Percentiles rank a stretch among this genome's conserved stretches.
These are phyloP conservation scores for Calcarius lapponicus DNA, from an alignment of 2,797 vertebrate species.

Conservation along the genomic window DNA sequence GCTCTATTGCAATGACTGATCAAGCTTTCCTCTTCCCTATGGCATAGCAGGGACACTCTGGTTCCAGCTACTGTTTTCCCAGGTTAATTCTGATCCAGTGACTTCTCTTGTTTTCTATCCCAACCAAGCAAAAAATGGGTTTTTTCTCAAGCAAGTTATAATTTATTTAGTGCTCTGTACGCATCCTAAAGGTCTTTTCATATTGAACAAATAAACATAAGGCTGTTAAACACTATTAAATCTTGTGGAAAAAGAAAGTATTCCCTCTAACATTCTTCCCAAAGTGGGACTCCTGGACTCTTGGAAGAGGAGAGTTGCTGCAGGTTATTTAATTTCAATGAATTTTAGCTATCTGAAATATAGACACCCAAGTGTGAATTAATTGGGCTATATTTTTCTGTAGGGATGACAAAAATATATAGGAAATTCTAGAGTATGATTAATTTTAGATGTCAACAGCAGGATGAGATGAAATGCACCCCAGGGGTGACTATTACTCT, in stretches of 20 bases:
- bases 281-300: background rate
- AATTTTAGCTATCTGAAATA: background rate
- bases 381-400: background rate
- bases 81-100: background rate
- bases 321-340: background rate
- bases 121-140: background rate
- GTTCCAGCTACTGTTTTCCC: background rate
- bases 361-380: background rate
- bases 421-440: background rate
- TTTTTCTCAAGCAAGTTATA: background rate
- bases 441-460: background rate
- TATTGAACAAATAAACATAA: background rate
- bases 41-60: background rate
- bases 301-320: background rate
- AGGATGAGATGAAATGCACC: background rate
- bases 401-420: background rate
- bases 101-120: background rate
- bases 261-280: background rate
- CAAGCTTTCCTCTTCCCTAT: background rate
- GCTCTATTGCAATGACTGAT: background rate
- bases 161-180: background rate
- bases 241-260: background rate
- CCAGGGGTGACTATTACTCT: background rate
- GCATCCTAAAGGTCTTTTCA: background rate
- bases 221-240: background rate